These are phyloP conservation scores for Andrena fulva DNA, from an alignment of 2,888 invertebrate species.

Conservation along the genomic window DNA sequence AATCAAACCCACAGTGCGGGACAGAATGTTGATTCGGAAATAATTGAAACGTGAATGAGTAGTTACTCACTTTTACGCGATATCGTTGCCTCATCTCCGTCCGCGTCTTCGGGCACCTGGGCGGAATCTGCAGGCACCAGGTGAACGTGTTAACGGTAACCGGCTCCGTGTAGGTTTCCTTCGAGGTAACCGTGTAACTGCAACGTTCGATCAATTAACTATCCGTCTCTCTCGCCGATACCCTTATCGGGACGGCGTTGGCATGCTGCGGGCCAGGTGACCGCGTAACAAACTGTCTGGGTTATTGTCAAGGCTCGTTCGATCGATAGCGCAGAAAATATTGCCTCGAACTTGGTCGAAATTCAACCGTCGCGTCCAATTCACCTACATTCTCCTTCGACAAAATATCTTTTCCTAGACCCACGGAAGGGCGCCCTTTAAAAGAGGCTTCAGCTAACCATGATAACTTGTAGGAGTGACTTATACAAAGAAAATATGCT, in stretches of 20 bases:
- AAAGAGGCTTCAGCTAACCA: too few relatives aligned
- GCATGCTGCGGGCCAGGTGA: constrained; percentile 33
- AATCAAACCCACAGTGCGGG: background rate
- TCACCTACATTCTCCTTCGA: too few relatives aligned
- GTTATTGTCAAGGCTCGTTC: constrained; percentile 63
- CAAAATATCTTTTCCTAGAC: too few relatives aligned
- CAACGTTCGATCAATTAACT: constrained; percentile 63
- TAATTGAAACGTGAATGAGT: background rate
- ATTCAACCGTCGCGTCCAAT: too few relatives aligned
- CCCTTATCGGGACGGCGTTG: constrained; percentile 59
- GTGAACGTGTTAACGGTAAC: constrained; percentile 90
- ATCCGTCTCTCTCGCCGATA: constrained; percentile 34
- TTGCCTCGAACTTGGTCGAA: background rate
- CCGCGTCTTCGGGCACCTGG: constrained; percentile 91
- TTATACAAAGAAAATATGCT: too few relatives aligned
- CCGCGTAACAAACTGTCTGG: constrained; percentile 44
- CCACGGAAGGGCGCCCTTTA: too few relatives aligned
- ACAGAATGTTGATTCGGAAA: background rate
- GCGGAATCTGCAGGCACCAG: constrained; percentile 93
- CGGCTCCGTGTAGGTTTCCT: constrained; percentile 88
- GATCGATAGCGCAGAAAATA: background rate
- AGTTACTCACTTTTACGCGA: constrained; percentile 88
- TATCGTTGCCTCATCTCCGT: constrained; percentile 90
- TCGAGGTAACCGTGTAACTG: constrained; percentile 89
- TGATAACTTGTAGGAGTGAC: too few relatives aligned